Percentiles rank a stretch among this genome's conserved stretches.
Evolutionary conservation across 1,140 invertebrate species (phyloP).

Genomic region (Anoplophora glabripennis): DNA sequence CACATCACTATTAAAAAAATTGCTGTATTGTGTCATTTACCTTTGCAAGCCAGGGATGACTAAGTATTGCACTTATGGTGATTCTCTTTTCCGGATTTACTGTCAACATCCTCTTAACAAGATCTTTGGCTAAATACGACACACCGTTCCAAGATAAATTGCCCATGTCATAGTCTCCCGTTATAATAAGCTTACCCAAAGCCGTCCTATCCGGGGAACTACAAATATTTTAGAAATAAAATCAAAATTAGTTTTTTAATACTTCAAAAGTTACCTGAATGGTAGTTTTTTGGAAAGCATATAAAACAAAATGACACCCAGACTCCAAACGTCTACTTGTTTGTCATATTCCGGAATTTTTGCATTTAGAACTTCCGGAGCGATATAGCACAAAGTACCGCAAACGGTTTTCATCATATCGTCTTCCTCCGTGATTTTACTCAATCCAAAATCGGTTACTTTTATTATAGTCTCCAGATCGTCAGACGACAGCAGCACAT

Average conservation of each 20-base stretch:
- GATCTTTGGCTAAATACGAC: conserved; percentile 3
- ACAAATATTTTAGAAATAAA: not conserved
- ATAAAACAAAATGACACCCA: conserved; percentile 85
- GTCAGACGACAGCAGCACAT: conserved; percentile 68
- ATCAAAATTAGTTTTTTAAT: not conserved
- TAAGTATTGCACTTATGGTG: not conserved
- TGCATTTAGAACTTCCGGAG: conserved; percentile 73
- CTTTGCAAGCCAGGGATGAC: conserved; percentile 7
- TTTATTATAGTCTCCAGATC: conserved; percentile 51
- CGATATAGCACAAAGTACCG: conserved; percentile 82
- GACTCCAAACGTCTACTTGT: conserved; percentile 86
- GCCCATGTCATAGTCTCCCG: conserved; percentile 2
- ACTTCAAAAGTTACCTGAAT: not conserved
- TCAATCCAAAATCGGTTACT: conserved; percentile 76
- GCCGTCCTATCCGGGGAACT: not conserved
- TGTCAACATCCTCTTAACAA: conserved; percentile 10
- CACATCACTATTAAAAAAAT: not conserved
- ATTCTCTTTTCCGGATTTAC: conserved; percentile 8
- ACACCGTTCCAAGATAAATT: not conserved
- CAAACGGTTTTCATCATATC: conserved; percentile 80
- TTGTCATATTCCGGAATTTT: conserved; percentile 59
- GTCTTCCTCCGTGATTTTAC: conserved; percentile 76
- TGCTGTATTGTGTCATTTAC: conserved; percentile 1
- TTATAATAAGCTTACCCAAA: conserved; percentile 1
- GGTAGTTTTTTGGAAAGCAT: conserved; percentile 55